Evolutionary conservation across 2,797 vertebrate species (phyloP), one percentile per base, ranked within the genome.

Genomic region (Hydrocynus forskahlii): DNA sequence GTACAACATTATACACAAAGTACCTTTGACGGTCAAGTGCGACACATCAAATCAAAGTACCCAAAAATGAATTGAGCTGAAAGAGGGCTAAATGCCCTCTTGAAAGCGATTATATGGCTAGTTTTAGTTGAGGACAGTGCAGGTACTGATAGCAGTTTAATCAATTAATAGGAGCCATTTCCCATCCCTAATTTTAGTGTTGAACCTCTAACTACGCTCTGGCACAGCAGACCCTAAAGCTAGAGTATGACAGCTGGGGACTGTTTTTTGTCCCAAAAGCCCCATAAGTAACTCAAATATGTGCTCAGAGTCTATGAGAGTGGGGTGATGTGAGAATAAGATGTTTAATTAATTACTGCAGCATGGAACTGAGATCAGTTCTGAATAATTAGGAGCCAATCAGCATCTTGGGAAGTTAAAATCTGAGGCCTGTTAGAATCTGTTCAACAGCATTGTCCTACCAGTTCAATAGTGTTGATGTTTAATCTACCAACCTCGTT

Each of bases 1-100:
- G 91, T 96, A 96, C 95, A 96, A 93, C 92, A 95, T 95, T 94
- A 94, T 95, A 95, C 94, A 96, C 91, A 93, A 88, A 93, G 92
- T 94, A 95, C 93, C 94, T 91, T 88, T 89, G 88, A 91, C 87
- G 91, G 91, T 85, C 85, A 17, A 84, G 86, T 88, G n/a, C 60
- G 76, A 87, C 72, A 84, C 88, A 88, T 70, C 91, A 87, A 92
- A 91, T 85, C 78, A 71, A 91, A 93, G 91, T 92, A 94, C 92
- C 92, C 86, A 90, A 87, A 57, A 76, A 77, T 73, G 60, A 74
- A 59, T 12, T 40, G 43, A 79, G 84, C 79, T 77, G 14, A 71
- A 69, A 54, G 57, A 82, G 69, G 83, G 45, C 75, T 21, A 29
- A 72, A 81, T 45, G 74, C 67, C 54, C 75, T 77, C 57, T 57